Conservation (phyloP, 1,140 invertebrate species). For the Catajapyx aquilonaris region DNA sequence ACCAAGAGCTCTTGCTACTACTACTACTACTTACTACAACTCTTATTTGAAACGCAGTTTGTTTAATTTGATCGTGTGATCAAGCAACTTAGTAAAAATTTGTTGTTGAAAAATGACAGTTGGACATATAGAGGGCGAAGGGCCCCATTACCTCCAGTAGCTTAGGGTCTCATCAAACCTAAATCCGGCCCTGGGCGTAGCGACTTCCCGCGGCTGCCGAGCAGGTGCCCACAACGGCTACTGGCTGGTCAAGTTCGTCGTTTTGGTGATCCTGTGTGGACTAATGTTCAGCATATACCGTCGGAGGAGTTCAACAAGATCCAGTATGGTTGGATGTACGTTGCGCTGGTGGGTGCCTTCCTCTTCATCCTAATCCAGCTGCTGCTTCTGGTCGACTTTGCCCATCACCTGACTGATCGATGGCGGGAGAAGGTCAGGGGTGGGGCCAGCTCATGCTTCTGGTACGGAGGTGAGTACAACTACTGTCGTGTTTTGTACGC, state of each 20-base stretch:
- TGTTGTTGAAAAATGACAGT: too few species aligned
- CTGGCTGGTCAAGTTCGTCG: slow-evolving; percentile 17
- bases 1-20: too few species aligned
- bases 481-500: too few species aligned
- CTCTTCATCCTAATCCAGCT: slow-evolving; percentile 33
- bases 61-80: too few species aligned
- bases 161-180: not conserved
- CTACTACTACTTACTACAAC: too few species aligned
- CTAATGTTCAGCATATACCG: slow-evolving; percentile 16
- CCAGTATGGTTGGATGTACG: slow-evolving; percentile 23
- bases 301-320: slow-evolving; percentile 11
- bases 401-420: slow-evolving; percentile 29
- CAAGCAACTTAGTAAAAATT: too few species aligned
- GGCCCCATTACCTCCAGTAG: not conserved
- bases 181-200: slow-evolving; percentile 14
- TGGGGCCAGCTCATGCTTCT: slow-evolving; percentile 23
- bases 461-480: slow-evolving; percentile 27
- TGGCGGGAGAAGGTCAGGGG: slow-evolving; percentile 22
- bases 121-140: too few species aligned
- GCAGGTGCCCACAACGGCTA: slow-evolving; percentile 23
- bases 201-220: slow-evolving; percentile 20
- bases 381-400: slow-evolving; percentile 31
- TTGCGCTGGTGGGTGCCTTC: slow-evolving; percentile 30
- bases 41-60: too few species aligned
- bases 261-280: slow-evolving; percentile 14